These are phyloP conservation scores for Toxostoma redivivum DNA, from an alignment of 2,113 vertebrate genomes.

Conservation along the genomic window DNA sequence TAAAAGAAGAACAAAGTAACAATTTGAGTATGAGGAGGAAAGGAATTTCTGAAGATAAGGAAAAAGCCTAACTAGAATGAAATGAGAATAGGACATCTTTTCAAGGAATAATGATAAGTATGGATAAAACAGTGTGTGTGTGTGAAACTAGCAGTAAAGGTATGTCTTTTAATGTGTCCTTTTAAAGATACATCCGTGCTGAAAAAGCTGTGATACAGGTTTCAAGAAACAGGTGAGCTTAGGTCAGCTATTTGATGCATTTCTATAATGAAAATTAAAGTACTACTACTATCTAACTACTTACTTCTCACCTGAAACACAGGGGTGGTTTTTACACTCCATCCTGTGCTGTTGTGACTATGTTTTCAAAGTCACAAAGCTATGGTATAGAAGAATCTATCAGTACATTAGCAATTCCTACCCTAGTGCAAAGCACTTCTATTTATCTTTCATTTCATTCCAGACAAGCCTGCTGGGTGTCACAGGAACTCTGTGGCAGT, in stretches of 20 bases:
- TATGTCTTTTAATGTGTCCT: neutral
- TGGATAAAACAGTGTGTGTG: neutral
- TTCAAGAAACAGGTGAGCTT: neutral
- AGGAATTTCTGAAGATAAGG: neutral
- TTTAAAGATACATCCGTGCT: neutral
- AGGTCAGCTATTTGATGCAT: neutral
- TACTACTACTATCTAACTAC: neutral
- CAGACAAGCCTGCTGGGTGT: neutral
- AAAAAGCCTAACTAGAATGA: neutral
- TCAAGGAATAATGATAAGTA: neutral
- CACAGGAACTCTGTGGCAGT: neutral
- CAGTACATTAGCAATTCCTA: neutral
- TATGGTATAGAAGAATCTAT: neutral
- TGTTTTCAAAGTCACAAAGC: neutral
- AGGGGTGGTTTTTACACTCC: neutral
- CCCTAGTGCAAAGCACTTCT: neutral
- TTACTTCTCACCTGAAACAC: rapidly evolving
- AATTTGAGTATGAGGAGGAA: neutral
- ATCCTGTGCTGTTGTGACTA: neutral
- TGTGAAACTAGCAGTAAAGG: neutral
- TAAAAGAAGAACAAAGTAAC: neutral
- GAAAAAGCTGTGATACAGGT: neutral
- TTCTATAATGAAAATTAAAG: neutral
- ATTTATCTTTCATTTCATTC: neutral
- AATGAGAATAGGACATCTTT: neutral